Evolutionary conservation across 2,113 vertebrate genomes (phyloP), one percentile per base, ranked within the genome.

Genomic region (Chloroceryle aenea): DNA sequence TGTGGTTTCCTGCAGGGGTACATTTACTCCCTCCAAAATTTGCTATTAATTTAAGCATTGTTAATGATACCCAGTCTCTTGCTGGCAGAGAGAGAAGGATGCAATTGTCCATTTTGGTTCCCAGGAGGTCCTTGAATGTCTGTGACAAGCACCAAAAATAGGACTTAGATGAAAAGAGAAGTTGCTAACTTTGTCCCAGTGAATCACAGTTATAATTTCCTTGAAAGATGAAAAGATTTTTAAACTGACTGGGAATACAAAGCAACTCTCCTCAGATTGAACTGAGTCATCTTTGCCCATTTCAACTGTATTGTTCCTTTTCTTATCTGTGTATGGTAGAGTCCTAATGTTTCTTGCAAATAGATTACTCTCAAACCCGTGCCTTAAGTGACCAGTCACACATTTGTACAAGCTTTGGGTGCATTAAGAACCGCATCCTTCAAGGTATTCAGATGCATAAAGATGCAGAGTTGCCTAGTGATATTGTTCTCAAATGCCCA

Each of bases 141-240:
- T 93, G 85, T 89, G 93, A 95, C 78, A 76, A 87, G 84, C 85
- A 96, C 95, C 82, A 93, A 91, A 90, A 95, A 93, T 95, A 92
- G 93, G 93, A 90, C 95, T 87, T 73, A 91, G 91, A 94, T 85
- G 87, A 95, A 96, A 95, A 81, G 94, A 92, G 91, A 95, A 95
- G 95, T 96, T 96, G 91, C 91, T 95, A 95, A 95, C 94, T 95
- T 95, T 97, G 86, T 95, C 89, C 93, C 64, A 40, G 0, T 95
- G 93, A 93, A 84, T 95, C 95, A 92, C 76, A 86, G 95, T 93
- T 89, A 92, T 93, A 95, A 97, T 96, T 97, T 97, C 86, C 94
- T 93, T 97, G 95, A 92, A 93, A 85, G 87, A 96, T 90, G 82
- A 91, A 94, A 96, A 82, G 87, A 68, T 80, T 82, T 73, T 90